phyloP scores from a whole-genome alignment of 2,888 invertebrate genomes.

The Thalpophila matura region DNA sequence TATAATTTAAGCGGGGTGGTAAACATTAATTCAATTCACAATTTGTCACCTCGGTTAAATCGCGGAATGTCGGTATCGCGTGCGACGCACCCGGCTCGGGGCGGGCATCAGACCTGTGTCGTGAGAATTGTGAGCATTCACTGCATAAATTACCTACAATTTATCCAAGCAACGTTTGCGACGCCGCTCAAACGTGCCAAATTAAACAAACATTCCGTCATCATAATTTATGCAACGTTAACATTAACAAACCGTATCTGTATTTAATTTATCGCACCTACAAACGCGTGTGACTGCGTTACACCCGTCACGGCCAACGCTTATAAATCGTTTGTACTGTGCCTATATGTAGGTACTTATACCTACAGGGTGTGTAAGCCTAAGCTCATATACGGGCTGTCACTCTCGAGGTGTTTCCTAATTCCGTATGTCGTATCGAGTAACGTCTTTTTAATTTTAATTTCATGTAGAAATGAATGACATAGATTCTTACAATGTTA shows the following conservation, averaged over 20 bases:
- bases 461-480: background rate
- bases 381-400: slow-evolving; percentile 22
- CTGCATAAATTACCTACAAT: slow-evolving; percentile 84
- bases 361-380: slow-evolving; percentile 4
- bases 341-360: background rate
- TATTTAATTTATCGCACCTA: slow-evolving; percentile 62
- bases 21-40: slow-evolving; percentile 87
- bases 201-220: slow-evolving; percentile 81
- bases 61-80: slow-evolving; percentile 86
- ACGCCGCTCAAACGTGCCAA: slow-evolving; percentile 76
- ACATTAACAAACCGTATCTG: slow-evolving; percentile 62
- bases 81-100: slow-evolving; percentile 69
- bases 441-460: slow-evolving; percentile 5
- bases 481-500: no score
- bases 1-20: slow-evolving; percentile 79
- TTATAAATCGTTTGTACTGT: slow-evolving; percentile 44
- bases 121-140: slow-evolving; percentile 83
- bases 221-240: slow-evolving; percentile 71
- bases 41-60: slow-evolving; percentile 86
- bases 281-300: slow-evolving; percentile 48
- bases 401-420: slow-evolving; percentile 31
- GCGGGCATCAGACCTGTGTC: slow-evolving; percentile 78
- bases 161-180: slow-evolving; percentile 76
- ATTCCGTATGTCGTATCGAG: slow-evolving; percentile 17
- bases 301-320: slow-evolving; percentile 38